phyloP scores from a whole-genome alignment of 2,888 invertebrate genomes.

The Drosophila algonquin region DNA sequence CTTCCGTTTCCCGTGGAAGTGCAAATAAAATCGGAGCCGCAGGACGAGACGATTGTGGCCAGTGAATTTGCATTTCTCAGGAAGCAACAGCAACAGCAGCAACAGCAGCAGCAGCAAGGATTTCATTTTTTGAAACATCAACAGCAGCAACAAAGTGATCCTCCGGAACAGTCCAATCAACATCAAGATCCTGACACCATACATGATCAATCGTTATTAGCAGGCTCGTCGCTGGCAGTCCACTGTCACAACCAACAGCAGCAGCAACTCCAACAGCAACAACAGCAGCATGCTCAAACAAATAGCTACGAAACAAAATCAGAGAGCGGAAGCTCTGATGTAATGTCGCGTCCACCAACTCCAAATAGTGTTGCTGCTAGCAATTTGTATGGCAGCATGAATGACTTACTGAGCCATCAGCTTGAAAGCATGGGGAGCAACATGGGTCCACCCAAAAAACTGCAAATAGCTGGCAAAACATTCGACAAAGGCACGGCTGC shows the following conservation, averaged over 20 bases:
- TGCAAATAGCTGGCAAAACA: conserved; percentile 81
- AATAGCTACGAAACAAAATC: conserved; percentile 84
- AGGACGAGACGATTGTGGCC: conserved; percentile 51
- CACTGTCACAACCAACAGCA: conserved; percentile 38
- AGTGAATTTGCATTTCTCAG: conserved; percentile 44
- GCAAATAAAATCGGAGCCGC: conserved; percentile 73
- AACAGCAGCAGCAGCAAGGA: conserved; percentile 40
- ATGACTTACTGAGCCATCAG: conserved; percentile 82
- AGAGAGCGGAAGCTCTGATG: conserved; percentile 84
- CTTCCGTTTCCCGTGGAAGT: conserved; percentile 61
- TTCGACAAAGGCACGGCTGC: conserved; percentile 79
- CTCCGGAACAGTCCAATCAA: conserved; percentile 25
- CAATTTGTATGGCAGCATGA: conserved; percentile 78
- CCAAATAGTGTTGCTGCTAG: conserved; percentile 79
- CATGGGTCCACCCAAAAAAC: conserved; percentile 84
- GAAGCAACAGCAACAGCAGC: conserved; percentile 46
- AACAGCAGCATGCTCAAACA: conserved; percentile 81
- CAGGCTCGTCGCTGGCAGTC: conserved; percentile 11
- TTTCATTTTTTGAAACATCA: conserved; percentile 51
- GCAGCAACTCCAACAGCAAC: conserved; percentile 18
- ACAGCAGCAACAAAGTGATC: conserved; percentile 41
- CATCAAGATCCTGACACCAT: conserved; percentile 45
- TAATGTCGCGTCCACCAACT: conserved; percentile 83
- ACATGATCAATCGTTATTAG: conserved; percentile 37
- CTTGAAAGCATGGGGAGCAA: conserved; percentile 82